Conservation (phyloP, 1,140 invertebrate genomes). For the Dreissena polymorpha region DNA sequence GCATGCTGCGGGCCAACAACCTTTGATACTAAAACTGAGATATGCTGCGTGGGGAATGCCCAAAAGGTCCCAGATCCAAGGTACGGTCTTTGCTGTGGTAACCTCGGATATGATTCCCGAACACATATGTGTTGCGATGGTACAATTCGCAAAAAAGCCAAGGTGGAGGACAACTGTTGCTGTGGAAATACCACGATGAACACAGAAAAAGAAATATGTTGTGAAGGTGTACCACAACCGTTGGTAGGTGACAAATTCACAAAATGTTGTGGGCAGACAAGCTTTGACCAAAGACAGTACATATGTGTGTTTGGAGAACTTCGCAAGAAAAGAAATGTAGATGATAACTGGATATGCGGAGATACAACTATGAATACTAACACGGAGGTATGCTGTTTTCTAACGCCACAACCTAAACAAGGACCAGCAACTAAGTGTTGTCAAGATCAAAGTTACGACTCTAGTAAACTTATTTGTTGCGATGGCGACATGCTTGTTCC, state of each 20-base stretch:
- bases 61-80: conserved; percentile 21
- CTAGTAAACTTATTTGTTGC: conserved; percentile 31
- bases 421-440: conserved; percentile 39
- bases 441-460: conserved; percentile 37
- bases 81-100: conserved; percentile 32
- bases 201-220: conserved; percentile 45
- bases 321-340: conserved; percentile 26
- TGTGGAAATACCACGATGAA: conserved; percentile 51
- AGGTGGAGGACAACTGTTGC: conserved; percentile 39
- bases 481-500: conserved; percentile 25
- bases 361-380: conserved; percentile 45
- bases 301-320: conserved; percentile 31
- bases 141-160: conserved; percentile 15
- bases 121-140: conserved; percentile 33
- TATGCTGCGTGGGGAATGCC: conserved; percentile 44
- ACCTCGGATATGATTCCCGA: conserved; percentile 39
- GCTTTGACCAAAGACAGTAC: conserved; percentile 29
- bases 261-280: conserved; percentile 29
- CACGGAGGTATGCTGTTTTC: conserved; percentile 46
- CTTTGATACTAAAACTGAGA: conserved; percentile 30
- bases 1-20: conserved; percentile 48
- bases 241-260: conserved; percentile 27
- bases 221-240: conserved; percentile 44
- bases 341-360: conserved; percentile 47
- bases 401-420: conserved; percentile 29